These are phyloP conservation scores for Phortica okadai DNA, from an alignment of 2,888 invertebrate genomes.

Conservation along the genomic window DNA sequence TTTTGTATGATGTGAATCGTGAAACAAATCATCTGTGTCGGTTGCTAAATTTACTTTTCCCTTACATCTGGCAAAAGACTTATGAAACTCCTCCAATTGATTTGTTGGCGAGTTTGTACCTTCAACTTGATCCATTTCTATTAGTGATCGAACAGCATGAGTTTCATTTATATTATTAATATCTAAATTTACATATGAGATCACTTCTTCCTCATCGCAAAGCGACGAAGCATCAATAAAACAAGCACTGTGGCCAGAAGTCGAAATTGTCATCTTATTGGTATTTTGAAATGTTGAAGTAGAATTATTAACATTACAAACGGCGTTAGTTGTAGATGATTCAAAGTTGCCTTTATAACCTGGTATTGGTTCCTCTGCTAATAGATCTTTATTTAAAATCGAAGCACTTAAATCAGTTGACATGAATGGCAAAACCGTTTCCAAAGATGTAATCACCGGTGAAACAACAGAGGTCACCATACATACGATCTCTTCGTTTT, in stretches of 20 bases:
- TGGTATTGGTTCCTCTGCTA: too few species aligned
- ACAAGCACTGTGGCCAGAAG: slow-evolving; percentile 78
- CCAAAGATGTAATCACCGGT: slow-evolving; percentile 82
- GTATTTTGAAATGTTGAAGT: slow-evolving; percentile 59
- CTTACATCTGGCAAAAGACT: slow-evolving; percentile 74
- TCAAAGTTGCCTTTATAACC: too few species aligned
- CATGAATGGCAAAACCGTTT: slow-evolving; percentile 79
- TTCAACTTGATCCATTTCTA: slow-evolving; percentile 42
- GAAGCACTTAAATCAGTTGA: too few species aligned
- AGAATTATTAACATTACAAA: slow-evolving; percentile 60
- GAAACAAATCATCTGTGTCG: slow-evolving; percentile 31
- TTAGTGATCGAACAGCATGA: neutral
- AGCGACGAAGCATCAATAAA: slow-evolving; percentile 88
- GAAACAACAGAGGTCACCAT: slow-evolving; percentile 81
- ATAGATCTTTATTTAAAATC: neutral
- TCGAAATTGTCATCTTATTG: slow-evolving; percentile 66
- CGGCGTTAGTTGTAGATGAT: slow-evolving; percentile 43
- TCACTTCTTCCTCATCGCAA: slow-evolving; percentile 82
- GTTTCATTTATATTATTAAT: slow-evolving; percentile 37
- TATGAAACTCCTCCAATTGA: slow-evolving; percentile 74
- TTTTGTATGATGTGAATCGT: slow-evolving; percentile 10
- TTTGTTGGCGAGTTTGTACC: slow-evolving; percentile 61
- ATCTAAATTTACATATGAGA: slow-evolving; percentile 67
- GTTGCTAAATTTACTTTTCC: slow-evolving; percentile 46
- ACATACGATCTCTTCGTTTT: slow-evolving; percentile 81